phyloP scores from a whole-genome alignment of 2,797 vertebrate genomes.

The Triplophysa yarkandensis region DNA sequence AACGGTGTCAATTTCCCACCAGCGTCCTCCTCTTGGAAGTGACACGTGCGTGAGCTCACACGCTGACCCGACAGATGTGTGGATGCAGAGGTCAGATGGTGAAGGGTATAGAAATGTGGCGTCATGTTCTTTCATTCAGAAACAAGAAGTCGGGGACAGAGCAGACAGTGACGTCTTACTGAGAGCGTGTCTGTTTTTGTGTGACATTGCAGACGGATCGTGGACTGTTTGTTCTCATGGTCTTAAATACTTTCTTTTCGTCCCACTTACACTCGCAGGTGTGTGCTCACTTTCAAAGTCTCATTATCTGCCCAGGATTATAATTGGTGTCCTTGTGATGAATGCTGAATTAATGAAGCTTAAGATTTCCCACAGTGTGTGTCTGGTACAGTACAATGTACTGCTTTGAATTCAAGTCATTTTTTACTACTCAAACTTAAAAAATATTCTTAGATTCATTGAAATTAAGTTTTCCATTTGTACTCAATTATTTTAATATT shows the following conservation, averaged over 20 bases:
- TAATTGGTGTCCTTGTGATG: conserved; percentile 4
- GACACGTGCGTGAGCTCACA: conserved; percentile 1
- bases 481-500: too few relatives aligned
- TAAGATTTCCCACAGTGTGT: neutral
- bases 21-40: neutral
- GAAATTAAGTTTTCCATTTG: too few relatives aligned
- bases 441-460: too few relatives aligned
- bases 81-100: neutral
- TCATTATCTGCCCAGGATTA: conserved; percentile 22
- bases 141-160: neutral
- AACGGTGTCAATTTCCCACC: conserved; percentile 37
- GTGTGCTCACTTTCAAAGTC: conserved; percentile 2
- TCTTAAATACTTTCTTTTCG: neutral
- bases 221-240: neutral
- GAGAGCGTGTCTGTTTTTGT: neutral
- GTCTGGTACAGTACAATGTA: neutral
- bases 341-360: conserved; percentile 4
- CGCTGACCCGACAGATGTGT: conserved; percentile 21
- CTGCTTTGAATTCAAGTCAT: too few relatives aligned
- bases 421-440: too few relatives aligned
- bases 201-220: conserved; percentile 5
- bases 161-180: neutral
- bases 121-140: neutral
- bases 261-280: neutral
- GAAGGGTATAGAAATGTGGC: neutral